phyloP scores from a whole-genome alignment of 2,888 invertebrate genomes.

The Antheraea yamamai region DNA sequence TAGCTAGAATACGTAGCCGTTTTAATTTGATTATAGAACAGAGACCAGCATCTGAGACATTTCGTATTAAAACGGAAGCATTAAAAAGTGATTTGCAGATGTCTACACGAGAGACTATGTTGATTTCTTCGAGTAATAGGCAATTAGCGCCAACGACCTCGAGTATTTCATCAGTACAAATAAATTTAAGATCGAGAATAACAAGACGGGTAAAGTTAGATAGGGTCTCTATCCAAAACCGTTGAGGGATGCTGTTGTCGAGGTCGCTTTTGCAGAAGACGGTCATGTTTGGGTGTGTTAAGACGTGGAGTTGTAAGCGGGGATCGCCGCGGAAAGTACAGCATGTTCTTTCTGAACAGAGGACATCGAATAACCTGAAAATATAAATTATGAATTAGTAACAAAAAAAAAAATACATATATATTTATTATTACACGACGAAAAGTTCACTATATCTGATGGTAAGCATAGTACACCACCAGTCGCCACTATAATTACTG shows the following conservation, averaged over 20 bases:
- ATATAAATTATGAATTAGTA: slow-evolving; percentile 29
- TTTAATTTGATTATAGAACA: slow-evolving; percentile 64
- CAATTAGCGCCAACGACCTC: slow-evolving; percentile 66
- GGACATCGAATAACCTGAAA: slow-evolving; percentile 79
- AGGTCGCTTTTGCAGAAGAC: slow-evolving; percentile 74
- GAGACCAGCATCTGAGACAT: slow-evolving; percentile 74
- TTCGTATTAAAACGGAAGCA: slow-evolving; percentile 72
- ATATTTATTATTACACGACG: neutral
- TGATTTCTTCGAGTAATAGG: slow-evolving; percentile 69
- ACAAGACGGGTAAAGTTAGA: slow-evolving; percentile 63
- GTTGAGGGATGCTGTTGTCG: slow-evolving; percentile 69
- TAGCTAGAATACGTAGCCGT: slow-evolving; percentile 64
- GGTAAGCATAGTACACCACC: too few relatives aligned
- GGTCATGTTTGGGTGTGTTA: slow-evolving; percentile 72
- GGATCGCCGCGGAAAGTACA: slow-evolving; percentile 71
- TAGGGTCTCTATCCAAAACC: slow-evolving; percentile 68
- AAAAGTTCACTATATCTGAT: too few relatives aligned
- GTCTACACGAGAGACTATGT: slow-evolving; percentile 76
- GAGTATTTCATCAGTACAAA: slow-evolving; percentile 78
- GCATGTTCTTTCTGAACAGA: slow-evolving; percentile 74
- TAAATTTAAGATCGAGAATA: slow-evolving; percentile 74
- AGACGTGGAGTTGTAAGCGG: slow-evolving; percentile 66
- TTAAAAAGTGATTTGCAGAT: slow-evolving; percentile 74
- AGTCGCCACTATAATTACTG: too few relatives aligned
- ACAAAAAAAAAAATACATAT: neutral